A percentile compares a stretch with the other conserved stretches of the same genome.
Evolutionary conservation across 2,888 invertebrate genomes (phyloP).

Genomic region (Tiliacea aurago): DNA sequence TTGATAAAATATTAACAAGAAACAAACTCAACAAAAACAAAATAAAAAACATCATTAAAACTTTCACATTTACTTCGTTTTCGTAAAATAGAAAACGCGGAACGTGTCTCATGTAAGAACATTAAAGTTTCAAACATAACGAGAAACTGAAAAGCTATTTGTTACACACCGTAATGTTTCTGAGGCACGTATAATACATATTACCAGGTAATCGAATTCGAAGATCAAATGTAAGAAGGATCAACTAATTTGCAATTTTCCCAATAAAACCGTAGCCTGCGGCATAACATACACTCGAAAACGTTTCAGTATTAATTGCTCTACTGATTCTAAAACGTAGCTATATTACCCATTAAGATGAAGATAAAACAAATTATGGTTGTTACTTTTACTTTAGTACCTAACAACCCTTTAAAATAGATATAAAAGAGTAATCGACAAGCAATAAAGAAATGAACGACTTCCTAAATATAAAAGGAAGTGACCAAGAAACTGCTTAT

Average conservation of each 20-base stretch:
- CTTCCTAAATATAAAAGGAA: conserved; percentile 67
- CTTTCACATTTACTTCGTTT: conserved; percentile 71
- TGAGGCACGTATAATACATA: conserved; percentile 78
- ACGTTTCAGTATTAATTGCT: conserved; percentile 82
- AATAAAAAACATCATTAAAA: conserved; percentile 76
- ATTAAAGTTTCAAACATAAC: conserved; percentile 72
- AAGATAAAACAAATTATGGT: conserved; percentile 81
- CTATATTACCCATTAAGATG: conserved; percentile 85
- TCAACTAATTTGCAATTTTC: conserved; percentile 84
- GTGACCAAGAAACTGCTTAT: conserved; percentile 74
- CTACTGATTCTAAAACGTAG: conserved; percentile 77
- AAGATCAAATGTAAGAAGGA: conserved; percentile 78
- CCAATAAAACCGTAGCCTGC: conserved; percentile 84
- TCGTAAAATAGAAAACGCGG: conserved; percentile 70
- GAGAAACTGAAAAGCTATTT: conserved; percentile 76
- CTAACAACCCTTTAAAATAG: conserved; percentile 66
- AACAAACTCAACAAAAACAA: conserved; percentile 44
- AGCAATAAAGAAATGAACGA: conserved; percentile 64
- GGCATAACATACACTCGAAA: conserved; percentile 75
- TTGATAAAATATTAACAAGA: conserved; percentile 48
- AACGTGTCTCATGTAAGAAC: conserved; percentile 75
- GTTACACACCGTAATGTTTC: conserved; percentile 69
- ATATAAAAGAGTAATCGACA: conserved; percentile 67
- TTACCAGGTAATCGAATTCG: conserved; percentile 79
- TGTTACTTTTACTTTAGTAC: conserved; percentile 70